phyloP scores from a whole-genome alignment of 2,797 vertebrate species.

The Artibeus lituratus region DNA sequence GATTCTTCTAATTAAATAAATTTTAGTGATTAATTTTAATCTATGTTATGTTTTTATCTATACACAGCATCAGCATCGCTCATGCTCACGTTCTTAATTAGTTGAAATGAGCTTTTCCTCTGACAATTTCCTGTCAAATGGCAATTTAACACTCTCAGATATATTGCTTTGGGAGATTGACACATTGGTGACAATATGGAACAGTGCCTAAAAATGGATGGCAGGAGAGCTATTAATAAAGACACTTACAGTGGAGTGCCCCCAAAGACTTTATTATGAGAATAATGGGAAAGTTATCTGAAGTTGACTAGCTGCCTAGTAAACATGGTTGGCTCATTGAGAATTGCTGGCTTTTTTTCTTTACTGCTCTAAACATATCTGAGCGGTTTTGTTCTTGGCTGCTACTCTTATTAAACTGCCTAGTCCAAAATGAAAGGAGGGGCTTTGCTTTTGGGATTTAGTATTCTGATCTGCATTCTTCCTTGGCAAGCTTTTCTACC shows the following conservation, averaged over 20 bases:
- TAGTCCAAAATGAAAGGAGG: background rate
- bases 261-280: background rate
- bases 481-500: background rate
- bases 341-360: background rate
- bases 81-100: background rate
- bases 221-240: conserved; percentile 47
- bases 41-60: background rate
- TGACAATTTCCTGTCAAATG: conserved; percentile 38
- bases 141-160: conserved; percentile 40
- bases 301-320: background rate
- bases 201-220: conserved; percentile 12
- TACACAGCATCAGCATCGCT: background rate
- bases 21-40: background rate
- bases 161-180: conserved; percentile 6
- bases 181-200: conserved; percentile 29
- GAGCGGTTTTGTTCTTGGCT: background rate
- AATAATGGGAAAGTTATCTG: conserved; percentile 29
- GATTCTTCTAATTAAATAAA: background rate
- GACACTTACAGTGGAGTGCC: background rate
- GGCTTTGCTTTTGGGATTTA: background rate
- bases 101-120: background rate
- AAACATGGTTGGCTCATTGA: background rate
- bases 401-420: background rate
- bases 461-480: background rate
- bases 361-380: background rate